Conservation (phyloP, 1,140 invertebrate species). For the Drosophila ogumai region DNA sequence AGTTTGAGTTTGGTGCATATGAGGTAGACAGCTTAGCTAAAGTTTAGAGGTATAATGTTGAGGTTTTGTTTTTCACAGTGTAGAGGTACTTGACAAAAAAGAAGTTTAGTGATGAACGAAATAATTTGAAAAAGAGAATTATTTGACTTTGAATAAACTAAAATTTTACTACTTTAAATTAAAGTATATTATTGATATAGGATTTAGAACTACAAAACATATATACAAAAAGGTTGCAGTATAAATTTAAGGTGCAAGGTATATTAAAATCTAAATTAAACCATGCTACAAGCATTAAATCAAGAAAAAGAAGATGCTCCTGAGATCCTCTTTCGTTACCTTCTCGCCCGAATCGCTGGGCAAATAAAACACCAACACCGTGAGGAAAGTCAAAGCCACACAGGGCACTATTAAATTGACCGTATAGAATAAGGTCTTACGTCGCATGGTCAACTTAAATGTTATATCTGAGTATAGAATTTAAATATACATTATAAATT, state of each 20-base stretch:
- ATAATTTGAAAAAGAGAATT: not conserved
- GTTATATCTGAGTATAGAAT: slow-evolving; percentile 91
- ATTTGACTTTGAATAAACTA: not conserved
- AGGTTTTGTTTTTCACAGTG: slow-evolving; percentile 38
- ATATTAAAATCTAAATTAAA: not conserved
- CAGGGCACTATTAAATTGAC: slow-evolving; percentile 96
- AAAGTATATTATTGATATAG: not conserved
- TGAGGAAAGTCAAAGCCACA: slow-evolving; percentile 96
- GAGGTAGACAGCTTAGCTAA: slow-evolving; percentile 38
- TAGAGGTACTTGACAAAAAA: slow-evolving; percentile 29
- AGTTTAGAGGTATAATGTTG: slow-evolving; percentile 21
- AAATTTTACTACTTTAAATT: not conserved
- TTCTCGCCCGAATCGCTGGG: slow-evolving; percentile 98
- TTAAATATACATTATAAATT: not conserved
- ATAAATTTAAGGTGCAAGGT: not conserved
- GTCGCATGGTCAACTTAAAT: slow-evolving; percentile 97
- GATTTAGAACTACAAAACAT: slow-evolving; percentile 1
- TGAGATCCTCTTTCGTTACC: slow-evolving; percentile 85
- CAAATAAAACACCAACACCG: slow-evolving; percentile 97
- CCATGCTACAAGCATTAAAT: slow-evolving; percentile 34
- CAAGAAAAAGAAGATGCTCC: not conserved
- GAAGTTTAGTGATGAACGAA: slow-evolving; percentile 1
- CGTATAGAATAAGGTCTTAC: slow-evolving; percentile 96
- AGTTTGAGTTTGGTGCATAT: slow-evolving; percentile 45
- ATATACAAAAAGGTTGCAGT: slow-evolving; percentile 9